Base-by-base conservation (phyloP, 2,797 vertebrate genomes). In the Lateolabrax maculatus region DNA sequence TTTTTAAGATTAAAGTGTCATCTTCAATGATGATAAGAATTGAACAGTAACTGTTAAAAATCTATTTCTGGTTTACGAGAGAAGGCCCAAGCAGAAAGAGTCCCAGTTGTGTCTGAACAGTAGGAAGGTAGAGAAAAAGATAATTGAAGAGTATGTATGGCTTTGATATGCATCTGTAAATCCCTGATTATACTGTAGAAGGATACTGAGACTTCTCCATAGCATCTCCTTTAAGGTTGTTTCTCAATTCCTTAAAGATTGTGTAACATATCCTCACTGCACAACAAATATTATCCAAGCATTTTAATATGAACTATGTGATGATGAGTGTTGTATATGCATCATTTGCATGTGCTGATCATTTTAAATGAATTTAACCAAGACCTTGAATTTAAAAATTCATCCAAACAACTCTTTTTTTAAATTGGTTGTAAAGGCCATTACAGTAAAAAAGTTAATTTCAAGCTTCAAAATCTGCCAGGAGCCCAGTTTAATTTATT, bases 131-230 rank as follows among this genome's bases (percentile, higher is more conserved):
- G 12, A 34, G 16, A 46, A 39, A 56, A 5, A 60, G 16, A 57
- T 60, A 23, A 63, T 27, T 23, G 12, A 13, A 41, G 23, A 21
- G 48, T 44, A 10, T 52, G 37, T 43, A 16, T 62, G 19, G 4
- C 4, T 74, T 53, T 31, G 15, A 53, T 60, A 52, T 9, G 44
- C 18, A 68, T 75, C 13, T 74, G 34, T 63, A 79, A 75, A 84
- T 91, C 73, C 57, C 56, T 77, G 56, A 68, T 90, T 37, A 52
- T 80, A 75, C 79, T 83, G 62, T 52, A 49, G 61, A 39, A 92
- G 41, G 79, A 75, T 79, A 84, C 90, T 87, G 89, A 67, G 65
- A 79, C 18, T 39, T 80, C n/a, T 52, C 12, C 3, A 9, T 13
- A 44, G 19, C 34, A 60, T 19, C 15, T 43, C 11, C 19, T 51